Conservation (phyloP, 2,113 vertebrate species). For the Percopsis transmontana region DNA sequence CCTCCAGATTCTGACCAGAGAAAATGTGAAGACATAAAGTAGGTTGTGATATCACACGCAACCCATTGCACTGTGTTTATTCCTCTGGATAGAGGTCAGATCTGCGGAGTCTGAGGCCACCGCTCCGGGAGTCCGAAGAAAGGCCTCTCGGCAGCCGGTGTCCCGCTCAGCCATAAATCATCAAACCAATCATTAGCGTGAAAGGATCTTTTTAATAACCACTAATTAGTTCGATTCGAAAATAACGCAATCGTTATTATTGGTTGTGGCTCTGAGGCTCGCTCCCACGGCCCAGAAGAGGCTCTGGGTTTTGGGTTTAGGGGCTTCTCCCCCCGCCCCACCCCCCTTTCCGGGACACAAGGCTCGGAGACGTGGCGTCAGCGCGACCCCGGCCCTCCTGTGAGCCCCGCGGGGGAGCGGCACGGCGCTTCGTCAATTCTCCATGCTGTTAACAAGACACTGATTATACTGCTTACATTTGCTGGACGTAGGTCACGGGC, state of each 20-base stretch:
- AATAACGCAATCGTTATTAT: conserved; percentile 60
- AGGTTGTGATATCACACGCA: too few species aligned
- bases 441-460: conserved; percentile 40
- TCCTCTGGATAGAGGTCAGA: conserved; percentile 43
- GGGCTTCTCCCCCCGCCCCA: too few species aligned
- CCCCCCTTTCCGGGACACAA: conserved; percentile 2
- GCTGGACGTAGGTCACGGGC: conserved; percentile 7
- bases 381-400: too few species aligned
- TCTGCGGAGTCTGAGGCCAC: conserved; percentile 39
- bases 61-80: conserved; percentile 29
- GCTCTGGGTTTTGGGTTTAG: conserved; percentile 41
- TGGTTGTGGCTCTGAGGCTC: conserved; percentile 19
- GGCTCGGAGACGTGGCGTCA: conserved; percentile 8
- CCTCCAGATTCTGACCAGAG: background rate
- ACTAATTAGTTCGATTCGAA: conserved; percentile 61
- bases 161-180: conserved; percentile 50
- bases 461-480: conserved; percentile 24
- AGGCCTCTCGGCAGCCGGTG: conserved; percentile 13
- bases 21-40: conserved; percentile 8
- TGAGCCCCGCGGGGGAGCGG: too few species aligned
- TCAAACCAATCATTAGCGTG: conserved; percentile 52
- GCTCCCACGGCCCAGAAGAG: conserved; percentile 12
- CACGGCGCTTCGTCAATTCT: conserved; percentile 52
- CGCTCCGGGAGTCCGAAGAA: background rate
- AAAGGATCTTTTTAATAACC: conserved; percentile 64